Percentiles rank a stretch among this genome's conserved stretches.
These are phyloP conservation scores for Poecilia picta DNA, from an alignment of 2,797 vertebrate species.

Conservation along the genomic window DNA sequence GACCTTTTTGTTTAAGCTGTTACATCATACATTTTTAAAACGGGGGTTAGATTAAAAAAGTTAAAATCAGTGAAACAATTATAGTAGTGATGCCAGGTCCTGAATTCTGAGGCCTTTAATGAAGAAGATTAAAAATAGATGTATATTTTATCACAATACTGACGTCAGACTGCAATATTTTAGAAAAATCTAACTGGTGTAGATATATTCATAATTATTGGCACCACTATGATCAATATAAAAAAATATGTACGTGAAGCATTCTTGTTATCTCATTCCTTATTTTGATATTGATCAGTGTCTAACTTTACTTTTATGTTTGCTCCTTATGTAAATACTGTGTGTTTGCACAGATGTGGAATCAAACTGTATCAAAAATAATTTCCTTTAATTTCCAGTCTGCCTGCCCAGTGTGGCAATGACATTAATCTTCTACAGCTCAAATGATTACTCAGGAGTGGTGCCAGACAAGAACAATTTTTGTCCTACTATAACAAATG, in stretches of 20 bases:
- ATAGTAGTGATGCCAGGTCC: not conserved
- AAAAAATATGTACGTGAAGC: not conserved
- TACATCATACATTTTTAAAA: not conserved
- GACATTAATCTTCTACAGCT: not conserved
- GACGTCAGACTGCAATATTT: not conserved
- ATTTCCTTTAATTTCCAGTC: not conserved
- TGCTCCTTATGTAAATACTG: not conserved
- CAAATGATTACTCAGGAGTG: not conserved
- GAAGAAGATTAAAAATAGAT: not conserved
- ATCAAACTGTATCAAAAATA: not conserved
- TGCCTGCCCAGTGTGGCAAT: not conserved
- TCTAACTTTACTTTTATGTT: not conserved
- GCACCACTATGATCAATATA: not conserved
- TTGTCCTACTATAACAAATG: no score
- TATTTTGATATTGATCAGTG: not conserved
- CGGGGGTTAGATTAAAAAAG: not conserved
- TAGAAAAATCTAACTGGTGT: not conserved
- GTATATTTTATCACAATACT: not conserved
- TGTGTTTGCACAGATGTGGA: not conserved
- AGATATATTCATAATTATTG: not conserved
- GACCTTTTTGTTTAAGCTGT: not conserved
- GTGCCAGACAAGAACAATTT: no score
- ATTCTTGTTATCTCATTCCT: not conserved
- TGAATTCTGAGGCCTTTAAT: not conserved
- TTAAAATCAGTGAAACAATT: not conserved